Base-by-base conservation (phyloP, 2,888 invertebrate genomes). In the Idaea straminata region DNA sequence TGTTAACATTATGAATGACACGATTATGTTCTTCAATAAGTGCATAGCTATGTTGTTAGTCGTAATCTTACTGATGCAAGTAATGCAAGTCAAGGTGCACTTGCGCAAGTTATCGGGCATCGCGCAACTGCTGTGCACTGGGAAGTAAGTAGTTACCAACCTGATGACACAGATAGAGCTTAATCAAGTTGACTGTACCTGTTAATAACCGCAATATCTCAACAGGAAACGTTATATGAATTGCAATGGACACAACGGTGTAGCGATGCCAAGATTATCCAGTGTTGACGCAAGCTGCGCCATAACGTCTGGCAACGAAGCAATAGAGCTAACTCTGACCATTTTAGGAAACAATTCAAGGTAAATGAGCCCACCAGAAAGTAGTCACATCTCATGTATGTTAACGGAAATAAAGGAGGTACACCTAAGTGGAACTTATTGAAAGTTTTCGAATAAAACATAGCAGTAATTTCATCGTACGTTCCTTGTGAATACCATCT, bases 41-140 rank as follows among this genome's bases (percentile, higher is more conserved):
- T 79, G 70, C 65, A 67, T 64, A 61, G 47, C 66, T 61, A 65
- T 59, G 66, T 68, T 60, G n/a, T 64, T 34, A 34, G 34, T 25
- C 5, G 62, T 58, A 57, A 57, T 62, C 57, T 61, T 61, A 64
- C 61, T 67, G 64, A 64, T 62, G 77, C 80, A 83, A 79, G 83
- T 77, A 82, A 83, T 85, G 80, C 86, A 82, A 85, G 83, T 88
- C 88, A 89, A 88, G 86, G 86, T 87, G 80, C 83, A 76, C 76
- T 87, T 86, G 79, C 85, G 82, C 84, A 89, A 87, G 77, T 69
- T 65, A 68, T 74, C 78, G 81, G 82, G 80, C 78, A 82, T 81
- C 78, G 72, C 76, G 77, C 77, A 73, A 73, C 69, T 61, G 66
- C 25, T 25, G 25, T 25, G 25, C 69, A 70, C 73, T 70, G 69